These are phyloP conservation scores for Ictalurus furcatus DNA, from an alignment of 2,113 vertebrate species.

Conservation along the genomic window DNA sequence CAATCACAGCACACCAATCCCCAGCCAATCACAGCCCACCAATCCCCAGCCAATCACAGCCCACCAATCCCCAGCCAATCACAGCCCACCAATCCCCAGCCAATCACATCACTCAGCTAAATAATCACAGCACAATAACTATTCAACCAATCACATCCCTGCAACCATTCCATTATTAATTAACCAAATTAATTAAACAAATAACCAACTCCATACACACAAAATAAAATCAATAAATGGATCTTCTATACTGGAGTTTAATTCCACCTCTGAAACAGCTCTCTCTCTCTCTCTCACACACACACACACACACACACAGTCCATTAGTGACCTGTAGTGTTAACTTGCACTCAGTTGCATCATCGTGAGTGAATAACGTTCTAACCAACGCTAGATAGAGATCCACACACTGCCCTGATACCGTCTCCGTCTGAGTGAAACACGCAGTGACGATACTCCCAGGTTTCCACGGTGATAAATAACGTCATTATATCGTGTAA, in stretches of 20 bases:
- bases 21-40: neutral
- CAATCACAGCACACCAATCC: neutral
- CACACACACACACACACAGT: neutral
- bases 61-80: neutral
- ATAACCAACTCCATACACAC: too few species aligned
- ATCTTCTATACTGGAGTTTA: neutral
- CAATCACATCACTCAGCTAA: neutral
- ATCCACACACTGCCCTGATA: neutral
- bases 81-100: neutral
- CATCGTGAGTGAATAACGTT: neutral
- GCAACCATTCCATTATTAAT: too few species aligned
- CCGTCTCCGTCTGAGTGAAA: neutral
- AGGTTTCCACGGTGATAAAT: neutral
- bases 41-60: neutral
- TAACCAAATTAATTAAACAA: too few species aligned
- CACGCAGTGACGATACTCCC: too few species aligned
- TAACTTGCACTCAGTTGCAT: neutral
- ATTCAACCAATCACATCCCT: neutral
- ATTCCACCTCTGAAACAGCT: neutral
- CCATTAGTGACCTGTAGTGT: neutral
- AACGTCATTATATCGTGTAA: neutral
- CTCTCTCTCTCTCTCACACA: too few species aligned
- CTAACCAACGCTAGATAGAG: neutral
- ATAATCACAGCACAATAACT: neutral
- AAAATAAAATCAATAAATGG: too few species aligned